phyloP scores from a whole-genome alignment of 2,113 vertebrate species.

The pig (Sus scrofa) region DNA sequence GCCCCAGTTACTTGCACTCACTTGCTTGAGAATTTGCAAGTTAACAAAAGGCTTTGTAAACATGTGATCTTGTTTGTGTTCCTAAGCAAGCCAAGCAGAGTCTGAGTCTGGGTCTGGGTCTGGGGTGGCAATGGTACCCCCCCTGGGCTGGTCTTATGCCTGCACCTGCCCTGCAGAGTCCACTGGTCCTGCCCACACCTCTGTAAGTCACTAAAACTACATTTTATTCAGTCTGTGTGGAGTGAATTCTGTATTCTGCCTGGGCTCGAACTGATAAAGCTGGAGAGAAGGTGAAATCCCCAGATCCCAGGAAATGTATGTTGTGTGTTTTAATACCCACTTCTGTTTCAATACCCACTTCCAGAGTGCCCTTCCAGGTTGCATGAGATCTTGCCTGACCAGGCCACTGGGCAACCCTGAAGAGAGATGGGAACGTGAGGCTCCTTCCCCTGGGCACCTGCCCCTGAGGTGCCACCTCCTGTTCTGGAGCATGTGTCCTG shows the following conservation, averaged over 20 bases:
- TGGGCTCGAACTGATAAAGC: not conserved
- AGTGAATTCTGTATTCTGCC: not conserved
- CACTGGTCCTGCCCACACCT: not conserved
- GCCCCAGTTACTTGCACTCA: no score
- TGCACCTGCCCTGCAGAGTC: not conserved
- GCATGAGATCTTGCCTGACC: not conserved
- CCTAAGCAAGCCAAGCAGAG: not conserved
- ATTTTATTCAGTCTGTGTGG: not conserved
- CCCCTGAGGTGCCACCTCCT: not conserved
- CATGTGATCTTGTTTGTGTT: not conserved
- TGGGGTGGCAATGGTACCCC: not conserved
- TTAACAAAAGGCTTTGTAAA: not conserved
- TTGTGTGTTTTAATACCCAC: not conserved
- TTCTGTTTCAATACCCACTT: not conserved
- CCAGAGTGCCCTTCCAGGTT: not conserved
- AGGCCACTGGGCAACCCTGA: not conserved
- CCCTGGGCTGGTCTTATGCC: not conserved
- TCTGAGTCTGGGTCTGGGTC: not conserved
- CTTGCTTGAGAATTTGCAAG: not conserved
- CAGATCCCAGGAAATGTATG: not conserved
- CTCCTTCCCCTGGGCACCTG: not conserved
- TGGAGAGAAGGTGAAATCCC: not conserved
- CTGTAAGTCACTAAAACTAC: not conserved
- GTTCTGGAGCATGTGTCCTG: not conserved
- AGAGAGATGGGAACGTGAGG: rapidly evolving